Percentiles rank a stretch among this genome's conserved stretches.
Conservation (phyloP, 1,140 invertebrate genomes). For the Drosophila virilis region DNA sequence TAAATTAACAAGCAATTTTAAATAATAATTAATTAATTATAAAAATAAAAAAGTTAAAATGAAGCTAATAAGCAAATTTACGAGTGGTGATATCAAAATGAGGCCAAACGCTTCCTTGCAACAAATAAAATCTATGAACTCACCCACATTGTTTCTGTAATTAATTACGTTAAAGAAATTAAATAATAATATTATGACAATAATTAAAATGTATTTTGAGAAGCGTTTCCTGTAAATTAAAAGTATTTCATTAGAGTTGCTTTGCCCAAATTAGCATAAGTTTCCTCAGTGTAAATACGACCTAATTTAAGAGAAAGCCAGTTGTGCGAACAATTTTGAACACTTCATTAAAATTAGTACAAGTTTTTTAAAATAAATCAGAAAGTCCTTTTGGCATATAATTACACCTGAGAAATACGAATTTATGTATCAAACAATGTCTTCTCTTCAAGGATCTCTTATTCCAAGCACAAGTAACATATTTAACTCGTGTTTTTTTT, state of each 20-base stretch:
- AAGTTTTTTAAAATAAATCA: not conserved
- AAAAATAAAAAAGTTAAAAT: constrained; percentile 55
- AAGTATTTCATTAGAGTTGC: constrained; percentile 69
- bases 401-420: constrained; percentile 7
- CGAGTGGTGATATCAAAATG: constrained; percentile 78
- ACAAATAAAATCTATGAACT: constrained; percentile 37
- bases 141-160: constrained; percentile 42
- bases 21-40: constrained; percentile 29
- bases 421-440: constrained; percentile 29
- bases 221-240: constrained; percentile 65
- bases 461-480: constrained; percentile 16
- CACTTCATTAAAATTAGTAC: constrained; percentile 9
- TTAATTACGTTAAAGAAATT: constrained; percentile 6
- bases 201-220: constrained; percentile 7
- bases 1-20: constrained; percentile 48
- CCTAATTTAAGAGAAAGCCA: constrained; percentile 16
- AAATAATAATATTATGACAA: constrained; percentile 14
- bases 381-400: not conserved
- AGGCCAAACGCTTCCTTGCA: constrained; percentile 78
- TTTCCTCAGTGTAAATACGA: constrained; percentile 58
- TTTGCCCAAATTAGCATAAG: constrained; percentile 59
- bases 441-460: constrained; percentile 51
- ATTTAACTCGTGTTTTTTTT: not conserved
- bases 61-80: constrained; percentile 75
- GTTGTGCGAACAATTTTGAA: constrained; percentile 10